Evolutionary conservation across 2,113 vertebrate species (phyloP), one percentile per base, ranked within the genome.

Genomic region (Hoplias malabaricus): DNA sequence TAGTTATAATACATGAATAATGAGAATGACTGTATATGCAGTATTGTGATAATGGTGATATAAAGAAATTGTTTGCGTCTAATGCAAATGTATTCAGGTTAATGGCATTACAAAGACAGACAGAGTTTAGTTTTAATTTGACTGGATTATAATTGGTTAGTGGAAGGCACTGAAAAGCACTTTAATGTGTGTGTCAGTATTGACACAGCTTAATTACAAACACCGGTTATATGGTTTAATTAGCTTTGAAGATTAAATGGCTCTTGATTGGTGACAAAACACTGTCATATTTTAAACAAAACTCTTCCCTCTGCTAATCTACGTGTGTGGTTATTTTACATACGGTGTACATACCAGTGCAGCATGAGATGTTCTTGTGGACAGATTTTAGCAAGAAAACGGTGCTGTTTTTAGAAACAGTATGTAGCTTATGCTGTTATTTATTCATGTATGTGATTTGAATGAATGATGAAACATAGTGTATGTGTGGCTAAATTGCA

Each of bases 111-210:
- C 16, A 54, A 13, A 0, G 21, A 38, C 50, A 62, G 61, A 29
- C 33, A 53, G 75, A 43, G 38, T 40, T 62, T n/a, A n/a, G n/a
- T n/a, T n/a, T n/a, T n/a, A n/a, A n/a, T n/a, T n/a, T n/a, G n/a
- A n/a, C 43, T 43, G 57, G 31, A 63, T 71, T 80, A 46, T 70
- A 71, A 50, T 23, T 61, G 40, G 68, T 63, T 46, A 29, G n/a
- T 9, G 14, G 46, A 42, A 70, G 53, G 7, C 33, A 75, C 53
- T 12, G 31, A 66, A 13, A 33, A 63, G 42, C 74, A 53, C 66
- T 69, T 78, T 68, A 78, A 61, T 31, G 54, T 40, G 29, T 16
- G 54, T 78, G 69, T 78, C 36, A 57, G 65, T 75, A 74, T 80
- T 56, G 72, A 56, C 66, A 42, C 66, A 53, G 67, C 40, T 68